These are phyloP conservation scores for Ovis aries DNA, from an alignment of 2,113 vertebrate species.

Conservation along the genomic window ARS-UI_Ramb_v3.0 NC_056080.1:10934001-10934500, in stretches of 20 bases:
- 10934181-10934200: neutral
- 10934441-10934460: neutral
- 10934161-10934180: constrained; percentile 5
- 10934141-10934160: neutral
- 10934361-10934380: constrained; percentile 53
- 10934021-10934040: neutral
- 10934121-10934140: neutral
- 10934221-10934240: neutral
- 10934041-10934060: neutral
- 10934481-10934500: neutral
- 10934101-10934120: neutral
- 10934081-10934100: neutral
- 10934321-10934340: constrained; percentile 24
- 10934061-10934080: neutral
- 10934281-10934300: neutral
- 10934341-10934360: neutral
- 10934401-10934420: constrained; percentile 54
- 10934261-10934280: neutral
- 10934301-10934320: constrained; percentile 41
- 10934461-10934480: neutral
- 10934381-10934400: constrained; percentile 63
- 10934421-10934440: neutral
- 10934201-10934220: neutral
- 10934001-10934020: neutral
- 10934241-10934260: neutral